Base-by-base conservation (phyloP, 2,797 vertebrate genomes). In the Melanotaenia pygmaea region DNA sequence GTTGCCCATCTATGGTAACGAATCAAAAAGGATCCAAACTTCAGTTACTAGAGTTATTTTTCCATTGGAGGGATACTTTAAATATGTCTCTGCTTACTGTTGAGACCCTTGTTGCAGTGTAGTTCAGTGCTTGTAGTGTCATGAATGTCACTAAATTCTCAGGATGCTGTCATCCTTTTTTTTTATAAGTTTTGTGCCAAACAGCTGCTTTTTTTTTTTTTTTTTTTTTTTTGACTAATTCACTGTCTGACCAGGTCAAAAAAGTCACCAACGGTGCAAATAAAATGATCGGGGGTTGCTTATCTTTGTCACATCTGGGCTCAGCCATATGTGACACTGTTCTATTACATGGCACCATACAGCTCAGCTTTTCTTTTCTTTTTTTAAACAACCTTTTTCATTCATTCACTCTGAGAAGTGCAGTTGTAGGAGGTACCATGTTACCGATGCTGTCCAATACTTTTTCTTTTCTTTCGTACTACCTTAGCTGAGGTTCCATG, bases 101-200 rank as follows among this genome's bases (percentile, higher is more conserved):
- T 76, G 40, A 70, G n/a, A 67, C 16, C 1, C 13, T 70, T 51
- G 32, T 14, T 77, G n/a, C 45, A 3, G 37, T 61, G 28, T 30
- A 22, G 51, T 74, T 77, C 28, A 64, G 53, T 72, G 40, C 40
- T 20, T 18, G 18, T 30, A 13, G 2, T 76, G 24, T 24, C 70
- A 16, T 81, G 30, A 79, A 78, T 78, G 9, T 13, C 35, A 73
- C 62, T 40, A 73, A 64, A 22, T 70, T 67, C 38, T 50, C 11
- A 26, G 60, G 28, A 40, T 62, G 22, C 45, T 59, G 64, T 76
- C 43, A 53, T 63, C 47, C 28, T 67, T 4, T 64, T 32, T 67
- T 45, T 51, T 67, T 80, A 61, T 38, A 70, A 63, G 51, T 59
- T 64, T 78, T 66, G 43, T 51, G 14, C 35, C 62, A 20, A 58